Percentiles rank a stretch among this genome's conserved stretches.
Evolutionary conservation across 2,797 vertebrate genomes (phyloP).

Genomic region (Eulemur mongoz): DNA sequence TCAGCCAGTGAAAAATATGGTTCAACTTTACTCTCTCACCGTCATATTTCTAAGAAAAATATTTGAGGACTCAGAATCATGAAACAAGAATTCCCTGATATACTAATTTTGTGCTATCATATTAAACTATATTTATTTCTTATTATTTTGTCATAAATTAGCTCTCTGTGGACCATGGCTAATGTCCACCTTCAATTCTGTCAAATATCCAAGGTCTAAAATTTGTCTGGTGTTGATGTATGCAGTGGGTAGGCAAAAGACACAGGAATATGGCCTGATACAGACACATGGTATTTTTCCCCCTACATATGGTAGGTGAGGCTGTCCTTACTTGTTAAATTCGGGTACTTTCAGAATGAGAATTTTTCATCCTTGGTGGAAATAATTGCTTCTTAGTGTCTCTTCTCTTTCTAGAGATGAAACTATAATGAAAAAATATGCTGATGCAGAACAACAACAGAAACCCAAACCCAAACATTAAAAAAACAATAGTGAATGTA

Average conservation of each 20-base stretch:
- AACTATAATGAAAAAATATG: not conserved
- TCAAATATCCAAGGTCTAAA: not conserved
- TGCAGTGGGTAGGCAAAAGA: not conserved
- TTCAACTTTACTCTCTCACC: not conserved
- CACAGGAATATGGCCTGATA: no score
- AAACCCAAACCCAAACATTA: not conserved
- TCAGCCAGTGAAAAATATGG: not conserved
- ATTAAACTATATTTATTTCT: not conserved
- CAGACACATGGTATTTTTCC: not conserved
- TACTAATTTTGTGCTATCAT: not conserved
- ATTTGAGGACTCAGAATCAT: not conserved
- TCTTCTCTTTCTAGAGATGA: not conserved
- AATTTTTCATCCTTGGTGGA: not conserved
- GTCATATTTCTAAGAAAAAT: not conserved
- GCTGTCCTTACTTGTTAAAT: not conserved
- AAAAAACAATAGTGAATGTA: not conserved
- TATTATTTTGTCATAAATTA: not conserved
- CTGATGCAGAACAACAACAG: not conserved
- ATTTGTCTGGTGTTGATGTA: not conserved
- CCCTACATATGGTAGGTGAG: not conserved
- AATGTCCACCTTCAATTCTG: not conserved
- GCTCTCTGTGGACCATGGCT: not conserved
- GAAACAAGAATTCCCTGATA: not conserved
- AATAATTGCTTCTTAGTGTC: not conserved
- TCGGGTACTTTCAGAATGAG: not conserved